phyloP scores from a whole-genome alignment of 1,140 invertebrate genomes.

The Ips nitidus region DNA sequence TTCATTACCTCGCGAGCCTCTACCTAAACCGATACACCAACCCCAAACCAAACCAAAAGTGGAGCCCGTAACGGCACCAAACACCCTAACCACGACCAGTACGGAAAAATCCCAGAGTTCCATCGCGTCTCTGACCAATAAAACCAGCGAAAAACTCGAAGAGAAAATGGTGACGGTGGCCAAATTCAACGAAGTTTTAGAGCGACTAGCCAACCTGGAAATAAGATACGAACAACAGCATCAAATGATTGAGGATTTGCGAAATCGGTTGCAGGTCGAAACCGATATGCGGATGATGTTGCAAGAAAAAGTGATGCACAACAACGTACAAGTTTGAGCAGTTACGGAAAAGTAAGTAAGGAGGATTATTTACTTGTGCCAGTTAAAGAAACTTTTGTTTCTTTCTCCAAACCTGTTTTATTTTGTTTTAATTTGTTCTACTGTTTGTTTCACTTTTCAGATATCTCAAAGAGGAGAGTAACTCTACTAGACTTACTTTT shows the following conservation, averaged over 20 bases:
- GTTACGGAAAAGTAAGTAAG: neutral
- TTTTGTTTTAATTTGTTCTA: too few relatives aligned
- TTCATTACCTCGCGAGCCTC: slow-evolving; percentile 12
- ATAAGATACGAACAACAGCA: slow-evolving; percentile 60
- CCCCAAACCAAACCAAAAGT: too few relatives aligned
- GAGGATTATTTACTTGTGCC: neutral
- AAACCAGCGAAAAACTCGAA: neutral
- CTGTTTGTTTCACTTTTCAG: too few relatives aligned
- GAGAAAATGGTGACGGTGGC: neutral
- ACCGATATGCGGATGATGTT: slow-evolving; percentile 60
- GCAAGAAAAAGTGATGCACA: slow-evolving; percentile 56
- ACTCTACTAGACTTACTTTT: too few relatives aligned
- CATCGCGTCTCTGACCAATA: neutral
- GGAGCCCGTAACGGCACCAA: neutral
- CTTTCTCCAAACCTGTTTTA: too few relatives aligned
- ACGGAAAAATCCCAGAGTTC: slow-evolving; percentile 8
- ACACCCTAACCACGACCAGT: slow-evolving; percentile 20
- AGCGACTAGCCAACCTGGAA: slow-evolving; percentile 61
- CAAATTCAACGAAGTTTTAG: slow-evolving; percentile 51
- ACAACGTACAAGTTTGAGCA: slow-evolving; percentile 38
- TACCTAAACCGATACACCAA: neutral
- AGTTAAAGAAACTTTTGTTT: neutral
- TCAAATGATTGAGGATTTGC: slow-evolving; percentile 60
- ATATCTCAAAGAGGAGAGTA: too few relatives aligned
- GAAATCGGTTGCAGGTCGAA: slow-evolving; percentile 57